Percentiles rank a stretch among this genome's conserved stretches.
Evolutionary conservation across 2,888 invertebrate genomes (phyloP).

Genomic region (Lysandra coridon): DNA sequence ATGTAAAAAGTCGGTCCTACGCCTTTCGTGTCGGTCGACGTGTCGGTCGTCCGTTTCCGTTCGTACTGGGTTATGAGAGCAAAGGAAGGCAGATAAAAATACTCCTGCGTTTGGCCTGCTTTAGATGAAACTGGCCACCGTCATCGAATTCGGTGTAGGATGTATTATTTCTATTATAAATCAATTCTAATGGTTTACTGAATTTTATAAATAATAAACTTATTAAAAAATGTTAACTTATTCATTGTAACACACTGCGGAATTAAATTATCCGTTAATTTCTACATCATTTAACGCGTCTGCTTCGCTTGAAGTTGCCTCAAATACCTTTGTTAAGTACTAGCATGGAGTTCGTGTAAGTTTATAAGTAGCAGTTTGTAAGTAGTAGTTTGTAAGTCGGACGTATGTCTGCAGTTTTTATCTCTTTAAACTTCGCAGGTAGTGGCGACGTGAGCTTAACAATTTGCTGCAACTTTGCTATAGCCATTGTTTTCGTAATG

Average conservation of each 20-base stretch:
- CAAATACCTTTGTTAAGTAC: not conserved
- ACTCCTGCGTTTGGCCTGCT: too few relatives aligned
- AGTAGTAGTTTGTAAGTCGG: constrained; percentile 11
- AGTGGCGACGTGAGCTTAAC: constrained; percentile 11
- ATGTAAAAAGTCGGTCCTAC: too few relatives aligned
- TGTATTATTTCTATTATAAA: not conserved
- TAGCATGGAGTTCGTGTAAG: constrained; percentile 7
- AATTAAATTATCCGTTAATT: constrained; percentile 10
- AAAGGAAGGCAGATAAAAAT: not conserved
- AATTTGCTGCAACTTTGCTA: not conserved
- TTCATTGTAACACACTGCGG: not conserved
- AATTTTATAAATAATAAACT: not conserved
- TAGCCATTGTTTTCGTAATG: not conserved
- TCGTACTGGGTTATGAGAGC: not conserved
- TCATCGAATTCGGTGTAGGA: too few relatives aligned
- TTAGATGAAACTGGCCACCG: too few relatives aligned
- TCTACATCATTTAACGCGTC: constrained; percentile 8
- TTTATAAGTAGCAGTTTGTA: constrained; percentile 1
- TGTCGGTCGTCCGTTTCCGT: too few relatives aligned
- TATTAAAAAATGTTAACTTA: not conserved
- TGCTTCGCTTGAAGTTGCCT: not conserved
- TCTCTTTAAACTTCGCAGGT: constrained; percentile 20
- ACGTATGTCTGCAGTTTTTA: constrained; percentile 20
- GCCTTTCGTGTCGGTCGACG: too few relatives aligned
- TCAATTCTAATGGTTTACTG: not conserved